Evolutionary conservation across 2,888 invertebrate genomes (phyloP), one percentile per base, ranked within the genome.

Genomic region (Acanthoscelides obtectus): DNA sequence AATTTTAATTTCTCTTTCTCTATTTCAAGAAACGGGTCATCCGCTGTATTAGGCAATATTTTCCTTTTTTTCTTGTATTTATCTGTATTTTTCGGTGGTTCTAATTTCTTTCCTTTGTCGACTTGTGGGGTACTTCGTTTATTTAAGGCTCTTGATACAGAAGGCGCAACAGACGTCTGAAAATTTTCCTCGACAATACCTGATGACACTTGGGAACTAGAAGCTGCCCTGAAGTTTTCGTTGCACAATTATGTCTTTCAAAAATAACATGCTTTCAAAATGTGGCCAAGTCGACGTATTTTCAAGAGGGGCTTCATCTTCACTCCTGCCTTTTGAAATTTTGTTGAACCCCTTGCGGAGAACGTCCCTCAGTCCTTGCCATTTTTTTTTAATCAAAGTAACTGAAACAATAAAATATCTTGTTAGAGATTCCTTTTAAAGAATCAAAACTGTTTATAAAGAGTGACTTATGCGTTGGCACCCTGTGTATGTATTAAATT

Each of bases 251-350:
- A 22, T 69, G n/a, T 66, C 63, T 22, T n/a, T 19, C 70, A 73
- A 69, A 72, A 73, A 73, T 25, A 73, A 67, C 72, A 73, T 64
- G 12, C 45, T 72, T 66, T 73, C 64, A 66, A 22, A 73, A 64
- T 72, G 64, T 67, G 69, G 45, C 72, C 74, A 73, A 27, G 19
- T 67, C 1, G 71, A 71, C 21, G 65, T 63, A 68, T 63, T 25
- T 63, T 63, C 72, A 20, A 66, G 66, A 20, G 0, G 22, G 19
- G 70, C 72, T 17, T 64, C 73, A 68, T 72, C 68, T 69, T 69
- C 73, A 70, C 45, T 63, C 66, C 70, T 72, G 4, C 64, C 20
- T 22, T 67, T 69, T 70, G 64, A 68, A 2, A 22, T 64, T 27
- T 71, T 71, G 8, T 70, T 73, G 66, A 65, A 72, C 63, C 70